Percentiles rank a stretch among this genome's conserved stretches.
These are phyloP conservation scores for Drosophila mimetica DNA, from an alignment of 2,888 invertebrate species.

Conservation along the genomic window DNA sequence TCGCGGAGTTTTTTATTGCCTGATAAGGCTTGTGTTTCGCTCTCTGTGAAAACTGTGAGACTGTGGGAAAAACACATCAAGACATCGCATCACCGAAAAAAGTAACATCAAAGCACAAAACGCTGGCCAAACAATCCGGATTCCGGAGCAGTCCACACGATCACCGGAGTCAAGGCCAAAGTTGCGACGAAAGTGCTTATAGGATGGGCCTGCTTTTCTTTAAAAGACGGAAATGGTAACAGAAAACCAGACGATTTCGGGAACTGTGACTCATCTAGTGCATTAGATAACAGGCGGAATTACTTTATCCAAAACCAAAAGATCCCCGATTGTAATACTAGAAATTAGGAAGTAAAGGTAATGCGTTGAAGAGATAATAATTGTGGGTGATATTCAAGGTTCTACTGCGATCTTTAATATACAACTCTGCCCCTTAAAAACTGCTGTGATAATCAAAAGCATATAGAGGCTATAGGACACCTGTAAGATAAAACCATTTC, in stretches of 20 bases:
- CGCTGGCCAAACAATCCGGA: constrained; percentile 34
- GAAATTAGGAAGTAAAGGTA: too few species aligned
- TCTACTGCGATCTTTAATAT: background rate
- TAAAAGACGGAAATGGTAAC: constrained; percentile 5
- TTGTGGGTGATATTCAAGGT: too few species aligned
- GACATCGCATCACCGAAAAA: background rate
- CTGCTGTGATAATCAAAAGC: background rate
- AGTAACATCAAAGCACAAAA: constrained; percentile 34
- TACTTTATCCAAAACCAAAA: background rate
- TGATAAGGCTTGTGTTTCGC: constrained; percentile 54
- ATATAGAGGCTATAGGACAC: background rate
- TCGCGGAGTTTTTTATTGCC: constrained; percentile 40
- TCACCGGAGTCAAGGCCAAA: constrained; percentile 32
- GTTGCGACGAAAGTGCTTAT: constrained; percentile 15
- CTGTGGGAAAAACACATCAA: constrained; percentile 33
- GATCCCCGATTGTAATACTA: background rate
- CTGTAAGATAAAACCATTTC: background rate
- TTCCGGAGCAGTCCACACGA: constrained; percentile 9
- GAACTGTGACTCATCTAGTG: constrained; percentile 6
- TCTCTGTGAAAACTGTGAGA: constrained; percentile 14
- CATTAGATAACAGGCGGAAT: background rate
- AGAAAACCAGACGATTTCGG: background rate
- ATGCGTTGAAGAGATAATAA: too few species aligned
- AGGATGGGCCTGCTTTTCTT: constrained; percentile 3
- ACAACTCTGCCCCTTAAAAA: background rate